These are phyloP conservation scores for Plumapathes pennacea DNA, from an alignment of 92 coral and sea anemone genomes.

Conservation along the genomic window DNA sequence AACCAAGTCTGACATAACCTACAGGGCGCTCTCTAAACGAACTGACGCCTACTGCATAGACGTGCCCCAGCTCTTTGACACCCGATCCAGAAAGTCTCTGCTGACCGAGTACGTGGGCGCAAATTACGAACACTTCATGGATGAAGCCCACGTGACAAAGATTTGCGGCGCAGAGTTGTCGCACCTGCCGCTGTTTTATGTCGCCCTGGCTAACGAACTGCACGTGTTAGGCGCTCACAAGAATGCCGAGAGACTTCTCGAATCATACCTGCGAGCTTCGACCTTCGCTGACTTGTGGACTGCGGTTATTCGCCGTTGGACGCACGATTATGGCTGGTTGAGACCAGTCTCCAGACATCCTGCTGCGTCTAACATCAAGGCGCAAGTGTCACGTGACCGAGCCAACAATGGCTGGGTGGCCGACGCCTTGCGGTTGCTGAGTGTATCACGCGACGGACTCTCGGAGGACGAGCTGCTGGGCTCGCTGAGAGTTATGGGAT, in stretches of 20 bases:
- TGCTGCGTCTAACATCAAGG: constrained; percentile 76
- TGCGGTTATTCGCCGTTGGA: constrained; percentile 93
- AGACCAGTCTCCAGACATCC: constrained; percentile 78
- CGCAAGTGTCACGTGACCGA: constrained; percentile 95
- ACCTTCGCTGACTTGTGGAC: constrained; percentile 84
- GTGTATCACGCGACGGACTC: constrained; percentile 87
- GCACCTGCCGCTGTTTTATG: constrained; percentile 77
- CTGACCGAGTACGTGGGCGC: constrained; percentile 73
- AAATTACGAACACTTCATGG: constrained; percentile 65
- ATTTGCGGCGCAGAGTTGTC: constrained; percentile 69
- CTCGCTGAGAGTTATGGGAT: constrained; percentile 84
- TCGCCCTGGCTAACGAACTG: constrained; percentile 79
- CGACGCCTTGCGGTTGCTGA: constrained; percentile 78
- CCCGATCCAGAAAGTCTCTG: constrained; percentile 61
- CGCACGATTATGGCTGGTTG: constrained; percentile 95
- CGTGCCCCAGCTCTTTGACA: constrained; percentile 61
- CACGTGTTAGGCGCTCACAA: constrained; percentile 70
- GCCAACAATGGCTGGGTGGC: constrained; percentile 97
- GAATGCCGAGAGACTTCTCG: constrained; percentile 78
- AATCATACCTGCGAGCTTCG: constrained; percentile 69
- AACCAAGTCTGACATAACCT: constrained; percentile 77
- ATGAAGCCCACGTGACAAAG: constrained; percentile 47
- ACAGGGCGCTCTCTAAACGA: constrained; percentile 64
- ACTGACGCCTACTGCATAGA: constrained; percentile 72
- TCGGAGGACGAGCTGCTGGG: constrained; percentile 74